These are phyloP conservation scores for Schizopygopsis pylzovi DNA, from an alignment of 2,797 vertebrate genomes.

Conservation along the genomic window DNA sequence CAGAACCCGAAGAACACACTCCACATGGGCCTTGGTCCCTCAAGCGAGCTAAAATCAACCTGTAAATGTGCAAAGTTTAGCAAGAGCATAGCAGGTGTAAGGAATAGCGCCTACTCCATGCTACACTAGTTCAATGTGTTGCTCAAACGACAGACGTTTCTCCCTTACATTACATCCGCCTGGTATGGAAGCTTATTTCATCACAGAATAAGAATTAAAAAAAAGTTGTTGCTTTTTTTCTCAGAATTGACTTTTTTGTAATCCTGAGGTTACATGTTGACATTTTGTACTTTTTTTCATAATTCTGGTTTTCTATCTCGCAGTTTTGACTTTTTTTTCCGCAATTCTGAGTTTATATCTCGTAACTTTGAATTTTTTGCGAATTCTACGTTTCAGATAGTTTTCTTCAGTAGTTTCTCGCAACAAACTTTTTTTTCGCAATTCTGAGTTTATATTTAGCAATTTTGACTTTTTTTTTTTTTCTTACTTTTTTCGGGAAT, in stretches of 20 bases:
- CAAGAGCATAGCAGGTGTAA: conserved; percentile 75
- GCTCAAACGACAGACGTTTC: conserved; percentile 14
- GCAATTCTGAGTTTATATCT: no score
- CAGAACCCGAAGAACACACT: background rate
- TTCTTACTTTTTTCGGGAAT: background rate
- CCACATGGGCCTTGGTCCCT: background rate
- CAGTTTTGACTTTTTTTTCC: no score
- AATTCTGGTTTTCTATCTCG: background rate
- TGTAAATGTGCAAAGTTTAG: conserved; percentile 77
- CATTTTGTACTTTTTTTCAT: background rate
- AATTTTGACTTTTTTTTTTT: fast-evolving
- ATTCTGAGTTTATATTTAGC: no score
- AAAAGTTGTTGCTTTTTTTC: background rate
- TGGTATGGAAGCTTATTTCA: background rate
- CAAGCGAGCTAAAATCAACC: conserved; percentile 49
- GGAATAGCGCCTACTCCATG: conserved; percentile 62
- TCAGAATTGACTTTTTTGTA: background rate
- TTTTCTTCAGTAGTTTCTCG: no score
- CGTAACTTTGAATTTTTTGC: background rate
- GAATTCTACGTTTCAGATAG: no score
- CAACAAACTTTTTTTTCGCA: no score
- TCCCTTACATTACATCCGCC: background rate
- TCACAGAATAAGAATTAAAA: background rate
- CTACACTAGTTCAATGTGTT: conserved; percentile 62
- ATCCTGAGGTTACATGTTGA: background rate